Conservation (phyloP, 2,113 vertebrate species). For the Sylvilagus bachmani region DNA sequence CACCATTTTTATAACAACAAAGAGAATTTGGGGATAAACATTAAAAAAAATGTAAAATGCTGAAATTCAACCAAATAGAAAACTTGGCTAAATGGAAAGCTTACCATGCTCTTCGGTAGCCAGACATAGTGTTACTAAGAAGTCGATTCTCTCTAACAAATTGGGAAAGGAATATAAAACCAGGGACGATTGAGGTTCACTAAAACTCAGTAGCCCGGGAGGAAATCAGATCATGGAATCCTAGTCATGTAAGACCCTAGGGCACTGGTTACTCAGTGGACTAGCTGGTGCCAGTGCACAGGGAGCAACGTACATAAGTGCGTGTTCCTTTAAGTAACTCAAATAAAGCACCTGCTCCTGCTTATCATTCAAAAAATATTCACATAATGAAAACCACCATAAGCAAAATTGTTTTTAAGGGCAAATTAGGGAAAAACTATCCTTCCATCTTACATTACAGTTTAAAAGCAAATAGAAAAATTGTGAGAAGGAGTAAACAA, state of each 20-base stretch:
- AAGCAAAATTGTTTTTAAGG: not conserved
- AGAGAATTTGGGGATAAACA: not conserved
- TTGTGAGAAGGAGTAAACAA: not conserved
- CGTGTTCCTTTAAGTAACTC: no score
- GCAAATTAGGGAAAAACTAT: not conserved
- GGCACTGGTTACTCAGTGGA: no score
- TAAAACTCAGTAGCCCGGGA: no score
- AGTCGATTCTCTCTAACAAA: not conserved
- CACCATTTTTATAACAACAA: not conserved
- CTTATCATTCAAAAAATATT: not conserved
- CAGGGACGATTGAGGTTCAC: no score
- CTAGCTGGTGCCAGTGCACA: no score
- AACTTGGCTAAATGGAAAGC: not conserved
- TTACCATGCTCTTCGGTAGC: not conserved
- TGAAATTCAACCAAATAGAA: not conserved
- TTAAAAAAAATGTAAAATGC: conserved; percentile 32
- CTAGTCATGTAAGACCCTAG: no score
- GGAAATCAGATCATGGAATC: no score
- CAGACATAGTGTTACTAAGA: not conserved
- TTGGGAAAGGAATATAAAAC: no score
- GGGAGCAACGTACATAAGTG: no score
- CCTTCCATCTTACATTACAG: not conserved
- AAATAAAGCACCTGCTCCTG: no score
- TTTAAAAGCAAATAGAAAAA: conserved; percentile 2
- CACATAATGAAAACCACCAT: not conserved